phyloP scores from a whole-genome alignment of 2,888 invertebrate species.

The Polyploca ridens region DNA sequence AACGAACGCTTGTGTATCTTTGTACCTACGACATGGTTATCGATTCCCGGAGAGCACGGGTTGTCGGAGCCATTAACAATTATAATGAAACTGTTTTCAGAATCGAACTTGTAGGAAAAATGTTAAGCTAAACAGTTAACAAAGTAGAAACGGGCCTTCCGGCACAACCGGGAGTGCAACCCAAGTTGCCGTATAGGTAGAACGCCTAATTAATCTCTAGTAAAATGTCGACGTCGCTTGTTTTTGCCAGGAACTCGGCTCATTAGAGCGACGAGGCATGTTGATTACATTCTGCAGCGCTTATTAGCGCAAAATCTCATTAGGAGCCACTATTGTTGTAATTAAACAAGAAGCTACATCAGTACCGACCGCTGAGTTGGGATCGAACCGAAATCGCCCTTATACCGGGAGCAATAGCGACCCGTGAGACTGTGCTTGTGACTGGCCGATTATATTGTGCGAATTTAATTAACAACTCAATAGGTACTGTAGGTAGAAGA shows the following conservation, averaged over 20 bases:
- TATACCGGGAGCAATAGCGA: slow-evolving; percentile 51
- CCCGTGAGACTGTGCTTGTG: slow-evolving; percentile 28
- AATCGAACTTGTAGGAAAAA: slow-evolving; percentile 59
- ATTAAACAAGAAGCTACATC: slow-evolving; percentile 80
- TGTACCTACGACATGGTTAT: slow-evolving; percentile 17
- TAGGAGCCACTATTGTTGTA: slow-evolving; percentile 84
- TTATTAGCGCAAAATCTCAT: slow-evolving; percentile 84
- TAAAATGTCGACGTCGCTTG: slow-evolving; percentile 78
- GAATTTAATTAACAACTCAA: slow-evolving; percentile 83
- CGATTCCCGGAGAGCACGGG: slow-evolving; percentile 36
- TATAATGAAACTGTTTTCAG: slow-evolving; percentile 15
- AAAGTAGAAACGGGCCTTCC: slow-evolving; percentile 65
- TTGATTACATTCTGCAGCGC: slow-evolving; percentile 84
- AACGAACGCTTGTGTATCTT: slow-evolving; percentile 38
- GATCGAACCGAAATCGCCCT: slow-evolving; percentile 54
- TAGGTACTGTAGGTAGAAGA: slow-evolving; percentile 65
- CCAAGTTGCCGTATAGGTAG: slow-evolving; percentile 67
- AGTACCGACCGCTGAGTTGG: slow-evolving; percentile 52
- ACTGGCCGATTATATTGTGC: slow-evolving; percentile 62
- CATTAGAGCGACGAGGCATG: slow-evolving; percentile 83
- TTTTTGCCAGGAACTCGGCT: slow-evolving; percentile 82
- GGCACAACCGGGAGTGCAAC: slow-evolving; percentile 47
- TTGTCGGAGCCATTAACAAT: slow-evolving; percentile 33
- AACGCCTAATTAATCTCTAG: slow-evolving; percentile 81
- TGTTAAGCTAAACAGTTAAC: slow-evolving; percentile 50